phyloP scores from a whole-genome alignment of 2,797 vertebrate genomes.

The Falco concolor region DNA sequence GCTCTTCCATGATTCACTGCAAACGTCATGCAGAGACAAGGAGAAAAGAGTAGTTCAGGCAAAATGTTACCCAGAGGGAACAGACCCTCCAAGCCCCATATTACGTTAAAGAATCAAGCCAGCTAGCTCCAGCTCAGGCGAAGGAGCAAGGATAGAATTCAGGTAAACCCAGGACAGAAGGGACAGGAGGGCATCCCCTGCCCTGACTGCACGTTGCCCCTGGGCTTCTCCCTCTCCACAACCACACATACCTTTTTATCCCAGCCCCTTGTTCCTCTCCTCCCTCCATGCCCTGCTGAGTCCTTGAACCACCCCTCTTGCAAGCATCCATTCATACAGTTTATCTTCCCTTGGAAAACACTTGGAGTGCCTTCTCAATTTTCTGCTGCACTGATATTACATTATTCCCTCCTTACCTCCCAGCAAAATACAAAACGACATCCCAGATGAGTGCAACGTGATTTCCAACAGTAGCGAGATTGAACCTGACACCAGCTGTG shows the following conservation, averaged over 20 bases:
- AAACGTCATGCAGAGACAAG: rapidly evolving
- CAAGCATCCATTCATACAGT: neutral
- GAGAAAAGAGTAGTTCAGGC: neutral
- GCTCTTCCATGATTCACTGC: neutral
- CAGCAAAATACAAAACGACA: neutral
- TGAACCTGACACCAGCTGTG: neutral
- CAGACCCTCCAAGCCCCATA: neutral
- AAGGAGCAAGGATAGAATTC: neutral
- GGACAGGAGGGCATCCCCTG: neutral
- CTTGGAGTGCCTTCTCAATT: neutral
- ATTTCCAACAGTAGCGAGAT: neutral
- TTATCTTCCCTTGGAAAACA: neutral
- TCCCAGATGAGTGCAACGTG: neutral
- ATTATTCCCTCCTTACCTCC: neutral
- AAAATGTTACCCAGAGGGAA: neutral
- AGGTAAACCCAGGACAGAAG: neutral
- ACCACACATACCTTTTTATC: neutral
- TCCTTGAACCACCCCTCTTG: neutral
- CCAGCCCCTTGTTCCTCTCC: neutral
- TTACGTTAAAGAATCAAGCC: neutral
- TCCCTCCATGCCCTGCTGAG: neutral
- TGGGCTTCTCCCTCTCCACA: neutral
- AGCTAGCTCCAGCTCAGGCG: neutral
- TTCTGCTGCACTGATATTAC: neutral
- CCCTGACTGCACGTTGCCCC: neutral